Evolutionary conservation across 30 jellyfish, hydroid and myxozoan genomes (phyloP), one percentile per base, ranked within the genome.

Genomic region (Turritopsis rubra): DNA sequence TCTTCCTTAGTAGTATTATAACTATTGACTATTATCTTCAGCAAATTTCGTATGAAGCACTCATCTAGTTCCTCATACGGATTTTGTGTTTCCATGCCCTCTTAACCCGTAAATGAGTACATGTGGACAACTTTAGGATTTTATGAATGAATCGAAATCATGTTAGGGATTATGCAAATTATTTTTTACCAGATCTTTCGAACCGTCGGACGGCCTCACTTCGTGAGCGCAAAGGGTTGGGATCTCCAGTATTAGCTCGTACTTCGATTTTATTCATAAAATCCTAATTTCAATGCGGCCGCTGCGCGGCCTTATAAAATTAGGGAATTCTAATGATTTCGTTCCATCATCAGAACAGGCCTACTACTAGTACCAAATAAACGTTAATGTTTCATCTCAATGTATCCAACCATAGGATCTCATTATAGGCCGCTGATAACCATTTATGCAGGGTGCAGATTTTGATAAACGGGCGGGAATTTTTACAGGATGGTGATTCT

Each of bases 371-470:
- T n/a, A n/a, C n/a, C n/a, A n/a, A n/a, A n/a, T n/a, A n/a, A n/a
- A n/a, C n/a, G n/a, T n/a, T n/a, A n/a, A n/a, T n/a, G n/a, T n/a
- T n/a, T n/a, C n/a, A n/a, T n/a, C n/a, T 68, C 21, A 68, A 68
- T 68, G 77, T 9, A 68, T 68, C 77, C 77, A 68, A 68, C 77
- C 77, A 68, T 68, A 68, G 28, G 77, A 68, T 68, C 77, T 23
- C 77, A 68, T 68, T 0, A 68, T 1, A 0, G 77, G 77, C 16
- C 77, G 28, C 19, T 68, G 77, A n/a, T 41, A 41, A 41, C 60
- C 60, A 13, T 22, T 68, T 68, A 68, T 8, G 19, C 30, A n/a
- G 9, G 77, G 77, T 19, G 77, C 77, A 1, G 77, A 68, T 27
- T 27, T 68, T 41, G 60, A 41, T 41, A 41, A 41, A 41, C 60